Conservation (phyloP, 2,888 invertebrate species). For the Volucella bombylans region DNA sequence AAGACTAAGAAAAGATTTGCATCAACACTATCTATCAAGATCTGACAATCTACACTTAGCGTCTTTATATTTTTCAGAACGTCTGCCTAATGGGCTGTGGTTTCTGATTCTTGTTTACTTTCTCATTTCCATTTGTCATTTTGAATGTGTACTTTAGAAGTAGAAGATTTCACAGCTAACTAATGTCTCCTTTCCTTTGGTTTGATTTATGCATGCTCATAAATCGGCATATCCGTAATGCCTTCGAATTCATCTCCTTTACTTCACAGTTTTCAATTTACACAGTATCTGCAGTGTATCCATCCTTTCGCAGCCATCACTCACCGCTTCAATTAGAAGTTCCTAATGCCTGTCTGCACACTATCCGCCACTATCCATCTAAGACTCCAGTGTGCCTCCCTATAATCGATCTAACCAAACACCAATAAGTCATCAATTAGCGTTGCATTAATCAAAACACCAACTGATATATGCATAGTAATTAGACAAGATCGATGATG, state of each 20-base stretch:
- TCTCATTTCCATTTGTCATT: no score
- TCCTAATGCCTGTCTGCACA: constrained; percentile 6
- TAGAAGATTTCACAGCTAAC: no score
- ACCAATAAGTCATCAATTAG: constrained; percentile 69
- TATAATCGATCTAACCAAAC: constrained; percentile 25
- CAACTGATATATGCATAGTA: constrained; percentile 65
- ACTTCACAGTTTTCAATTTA: constrained; percentile 46
- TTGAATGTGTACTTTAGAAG: no score
- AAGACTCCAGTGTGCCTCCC: constrained; percentile 22
- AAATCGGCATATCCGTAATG: neutral
- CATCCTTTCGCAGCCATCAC: constrained; percentile 6
- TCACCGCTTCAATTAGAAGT: constrained; percentile 36
- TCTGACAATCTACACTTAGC: no score
- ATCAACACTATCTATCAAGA: no score
- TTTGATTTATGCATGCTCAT: constrained; percentile 14
- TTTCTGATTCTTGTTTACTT: no score
- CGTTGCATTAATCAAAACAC: constrained; percentile 70
- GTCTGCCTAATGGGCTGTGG: no score
- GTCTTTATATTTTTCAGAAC: no score
- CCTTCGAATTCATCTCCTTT: constrained; percentile 21
- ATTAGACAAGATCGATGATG: constrained; percentile 73
- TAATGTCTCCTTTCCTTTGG: neutral
- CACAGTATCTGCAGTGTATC: constrained; percentile 34
- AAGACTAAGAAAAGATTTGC: no score
- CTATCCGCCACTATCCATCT: neutral